These are phyloP conservation scores for Piprites chloris DNA, from an alignment of 2,113 vertebrate species.

Conservation along the genomic window DNA sequence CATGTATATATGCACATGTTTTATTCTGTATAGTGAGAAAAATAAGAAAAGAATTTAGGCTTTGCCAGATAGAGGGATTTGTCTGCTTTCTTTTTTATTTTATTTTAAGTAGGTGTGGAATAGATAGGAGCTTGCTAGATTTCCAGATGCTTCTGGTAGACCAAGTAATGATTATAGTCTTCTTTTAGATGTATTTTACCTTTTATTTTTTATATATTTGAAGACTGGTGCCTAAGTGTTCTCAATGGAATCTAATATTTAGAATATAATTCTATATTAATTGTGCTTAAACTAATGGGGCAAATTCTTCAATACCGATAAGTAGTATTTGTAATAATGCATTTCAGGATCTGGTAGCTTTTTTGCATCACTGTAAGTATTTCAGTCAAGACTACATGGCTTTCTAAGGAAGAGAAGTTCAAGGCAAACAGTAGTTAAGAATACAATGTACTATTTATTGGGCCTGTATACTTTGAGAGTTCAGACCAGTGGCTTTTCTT, in stretches of 20 bases:
- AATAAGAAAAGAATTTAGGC: not conserved
- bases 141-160: not conserved
- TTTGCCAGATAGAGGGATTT: not conserved
- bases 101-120: not conserved
- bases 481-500: not conserved
- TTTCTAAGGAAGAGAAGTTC: not conserved
- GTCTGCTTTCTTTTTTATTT: not conserved
- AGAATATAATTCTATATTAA: not conserved
- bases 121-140: not conserved
- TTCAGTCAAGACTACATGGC: not conserved
- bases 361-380: not conserved
- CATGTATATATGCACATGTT: not conserved
- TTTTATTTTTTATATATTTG: not conserved
- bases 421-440: not conserved
- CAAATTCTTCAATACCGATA: not conserved
- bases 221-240: not conserved
- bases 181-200: not conserved
- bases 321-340: not conserved
- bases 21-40: not conserved
- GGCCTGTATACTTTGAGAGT: not conserved
- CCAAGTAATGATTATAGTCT: not conserved
- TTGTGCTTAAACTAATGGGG: not conserved
- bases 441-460: not conserved
- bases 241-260: not conserved
- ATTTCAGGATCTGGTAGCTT: not conserved